These are phyloP conservation scores for Neelides sp. DNA, from an alignment of 1,140 invertebrate genomes.

Conservation along the genomic window DNA sequence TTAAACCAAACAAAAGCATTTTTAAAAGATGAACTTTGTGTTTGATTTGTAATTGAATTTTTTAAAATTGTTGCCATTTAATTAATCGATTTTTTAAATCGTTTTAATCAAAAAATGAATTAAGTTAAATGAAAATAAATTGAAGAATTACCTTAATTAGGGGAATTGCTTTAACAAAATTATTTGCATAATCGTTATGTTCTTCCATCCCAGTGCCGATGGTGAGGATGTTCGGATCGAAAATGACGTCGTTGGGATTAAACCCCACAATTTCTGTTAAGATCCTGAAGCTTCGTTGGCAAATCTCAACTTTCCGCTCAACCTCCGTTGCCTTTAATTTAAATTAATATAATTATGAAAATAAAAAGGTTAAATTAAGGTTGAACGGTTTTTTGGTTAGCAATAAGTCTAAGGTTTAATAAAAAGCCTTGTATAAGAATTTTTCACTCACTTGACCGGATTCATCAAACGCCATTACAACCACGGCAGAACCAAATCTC, in stretches of 20 bases:
- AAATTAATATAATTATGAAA: conserved; percentile 6
- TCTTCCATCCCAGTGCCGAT: conserved; percentile 53
- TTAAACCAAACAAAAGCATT: no score
- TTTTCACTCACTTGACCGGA: conserved; percentile 44
- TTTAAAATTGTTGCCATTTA: not conserved
- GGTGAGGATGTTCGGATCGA: conserved; percentile 53
- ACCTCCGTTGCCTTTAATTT: conserved; percentile 39
- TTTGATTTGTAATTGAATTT: no score
- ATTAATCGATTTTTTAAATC: not conserved
- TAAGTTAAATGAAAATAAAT: not conserved
- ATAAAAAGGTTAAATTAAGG: no score
- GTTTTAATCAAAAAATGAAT: not conserved
- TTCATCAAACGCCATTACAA: conserved; percentile 46
- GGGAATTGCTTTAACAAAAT: conserved; percentile 45
- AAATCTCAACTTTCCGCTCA: conserved; percentile 45
- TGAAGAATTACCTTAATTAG: conserved; percentile 40
- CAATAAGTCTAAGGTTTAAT: conserved; percentile 32
- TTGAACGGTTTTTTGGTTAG: conserved; percentile 31
- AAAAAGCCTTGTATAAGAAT: conserved; percentile 39
- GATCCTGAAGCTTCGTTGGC: conserved; percentile 42
- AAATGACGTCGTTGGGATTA: conserved; percentile 49
- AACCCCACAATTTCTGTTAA: conserved; percentile 45
- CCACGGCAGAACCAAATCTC: conserved; percentile 47
- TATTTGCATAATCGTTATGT: conserved; percentile 45
- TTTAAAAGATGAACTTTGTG: no score